Conservation (phyloP, 2,888 invertebrate species). For the Eudemis profundana region DNA sequence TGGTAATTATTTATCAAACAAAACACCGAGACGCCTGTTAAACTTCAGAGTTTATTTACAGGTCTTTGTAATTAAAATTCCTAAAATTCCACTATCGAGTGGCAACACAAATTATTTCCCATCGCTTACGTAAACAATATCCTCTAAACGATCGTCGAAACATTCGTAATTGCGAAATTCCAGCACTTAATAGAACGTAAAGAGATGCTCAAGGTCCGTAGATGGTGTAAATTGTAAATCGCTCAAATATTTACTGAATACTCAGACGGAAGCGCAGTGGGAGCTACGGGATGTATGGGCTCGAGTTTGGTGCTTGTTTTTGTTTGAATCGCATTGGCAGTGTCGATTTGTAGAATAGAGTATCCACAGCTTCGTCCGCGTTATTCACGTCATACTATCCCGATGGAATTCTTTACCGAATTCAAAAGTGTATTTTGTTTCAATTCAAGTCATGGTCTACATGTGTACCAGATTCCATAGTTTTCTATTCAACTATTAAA, state of each 20-base stretch:
- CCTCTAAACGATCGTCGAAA: slow-evolving; percentile 51
- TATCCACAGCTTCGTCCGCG: too few relatives aligned
- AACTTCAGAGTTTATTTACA: too few relatives aligned
- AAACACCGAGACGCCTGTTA: too few relatives aligned
- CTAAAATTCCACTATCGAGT: slow-evolving; percentile 19
- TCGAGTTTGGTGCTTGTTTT: slow-evolving; percentile 1
- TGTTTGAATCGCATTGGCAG: too few relatives aligned
- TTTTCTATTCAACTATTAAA: too few relatives aligned
- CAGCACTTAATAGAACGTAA: slow-evolving; percentile 62
- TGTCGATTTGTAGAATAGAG: too few relatives aligned
- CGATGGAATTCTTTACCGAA: too few relatives aligned
- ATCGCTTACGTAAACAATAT: slow-evolving; percentile 32
- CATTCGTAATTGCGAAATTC: slow-evolving; percentile 68
- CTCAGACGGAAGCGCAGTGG: slow-evolving; percentile 58
- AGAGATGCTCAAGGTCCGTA: slow-evolving; percentile 57
- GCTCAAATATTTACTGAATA: slow-evolving; percentile 74
- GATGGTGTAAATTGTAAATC: slow-evolving; percentile 74
- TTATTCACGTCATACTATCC: too few relatives aligned
- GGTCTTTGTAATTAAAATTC: slow-evolving; percentile 13
- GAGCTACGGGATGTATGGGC: slow-evolving; percentile 51
- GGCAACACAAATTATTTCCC: slow-evolving; percentile 13
- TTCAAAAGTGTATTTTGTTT: too few relatives aligned
- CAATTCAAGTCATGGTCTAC: too few relatives aligned
- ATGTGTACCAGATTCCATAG: too few relatives aligned
- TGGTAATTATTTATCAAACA: too few relatives aligned